phyloP scores from a whole-genome alignment of 1,140 invertebrate genomes.

The Ostrea denselamellosa region DNA sequence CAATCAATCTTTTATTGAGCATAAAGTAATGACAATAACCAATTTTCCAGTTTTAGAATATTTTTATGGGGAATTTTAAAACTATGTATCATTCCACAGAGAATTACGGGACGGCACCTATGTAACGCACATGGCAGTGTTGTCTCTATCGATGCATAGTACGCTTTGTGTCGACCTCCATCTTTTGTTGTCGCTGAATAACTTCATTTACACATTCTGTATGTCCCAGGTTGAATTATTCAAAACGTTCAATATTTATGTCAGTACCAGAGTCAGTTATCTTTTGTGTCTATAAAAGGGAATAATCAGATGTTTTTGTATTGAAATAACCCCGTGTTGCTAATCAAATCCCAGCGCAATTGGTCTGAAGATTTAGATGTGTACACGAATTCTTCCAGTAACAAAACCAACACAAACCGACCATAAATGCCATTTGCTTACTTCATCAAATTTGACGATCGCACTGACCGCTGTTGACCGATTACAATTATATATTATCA shows the following conservation, averaged over 20 bases:
- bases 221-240: too few species aligned
- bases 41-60: too few species aligned
- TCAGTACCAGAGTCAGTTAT: background rate
- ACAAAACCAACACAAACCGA: background rate
- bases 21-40: too few species aligned
- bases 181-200: too few species aligned
- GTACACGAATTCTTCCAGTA: background rate
- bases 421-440: slow-evolving; percentile 36
- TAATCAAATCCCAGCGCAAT: background rate
- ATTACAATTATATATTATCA: slow-evolving; percentile 31
- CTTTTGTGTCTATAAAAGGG: background rate
- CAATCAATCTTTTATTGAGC: too few species aligned
- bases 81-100: too few species aligned
- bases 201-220: too few species aligned
- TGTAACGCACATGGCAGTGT: too few species aligned
- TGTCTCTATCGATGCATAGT: too few species aligned
- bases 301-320: slow-evolving; percentile 7
- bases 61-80: too few species aligned
- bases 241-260: background rate
- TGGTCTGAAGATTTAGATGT: background rate
- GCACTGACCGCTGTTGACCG: background rate
- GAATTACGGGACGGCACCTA: too few species aligned
- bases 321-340: background rate
- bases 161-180: too few species aligned
- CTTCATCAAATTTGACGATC: slow-evolving; percentile 21